These are phyloP conservation scores for Hybos culiciformis DNA, from an alignment of 2,888 invertebrate species.

Conservation along the genomic window DNA sequence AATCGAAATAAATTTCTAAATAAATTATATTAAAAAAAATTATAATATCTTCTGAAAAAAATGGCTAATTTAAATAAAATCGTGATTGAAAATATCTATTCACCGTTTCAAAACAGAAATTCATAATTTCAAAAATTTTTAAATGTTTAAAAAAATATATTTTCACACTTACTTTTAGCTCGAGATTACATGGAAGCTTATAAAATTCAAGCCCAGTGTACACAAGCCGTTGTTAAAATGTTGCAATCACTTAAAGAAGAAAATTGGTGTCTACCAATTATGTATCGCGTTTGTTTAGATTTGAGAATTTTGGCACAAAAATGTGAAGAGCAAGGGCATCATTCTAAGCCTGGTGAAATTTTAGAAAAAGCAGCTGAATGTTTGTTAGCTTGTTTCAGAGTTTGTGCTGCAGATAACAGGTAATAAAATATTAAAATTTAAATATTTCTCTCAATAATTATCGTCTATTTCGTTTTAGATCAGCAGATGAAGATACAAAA, in stretches of 20 bases:
- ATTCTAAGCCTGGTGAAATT: conserved; percentile 38
- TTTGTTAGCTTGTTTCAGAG: conserved; percentile 83
- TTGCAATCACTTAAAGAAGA: conserved; percentile 82
- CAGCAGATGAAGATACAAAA: conserved; percentile 83
- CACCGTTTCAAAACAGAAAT: too few relatives aligned
- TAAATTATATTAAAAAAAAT: too few relatives aligned
- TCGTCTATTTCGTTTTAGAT: conserved; percentile 28
- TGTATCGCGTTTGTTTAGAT: conserved; percentile 82
- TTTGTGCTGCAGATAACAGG: conserved; percentile 89
- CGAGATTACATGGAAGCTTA: conserved; percentile 55
- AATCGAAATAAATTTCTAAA: too few relatives aligned
- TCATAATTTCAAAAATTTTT: too few relatives aligned
- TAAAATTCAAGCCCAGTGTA: conserved; percentile 60
- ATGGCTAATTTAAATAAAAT: background rate
- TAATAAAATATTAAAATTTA: conserved; percentile 8
- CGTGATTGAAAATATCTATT: too few relatives aligned
- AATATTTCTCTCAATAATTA: too few relatives aligned
- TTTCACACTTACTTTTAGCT: conserved; percentile 17
- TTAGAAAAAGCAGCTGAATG: conserved; percentile 89
- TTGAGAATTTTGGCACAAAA: conserved; percentile 69
- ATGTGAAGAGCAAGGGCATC: conserved; percentile 49
- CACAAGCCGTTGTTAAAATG: conserved; percentile 65
- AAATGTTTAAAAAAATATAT: background rate
- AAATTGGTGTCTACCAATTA: conserved; percentile 92
- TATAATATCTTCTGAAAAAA: too few relatives aligned